Evolutionary conservation across 2,888 invertebrate genomes (phyloP).

Genomic region (Oxytorus armatus): DNA sequence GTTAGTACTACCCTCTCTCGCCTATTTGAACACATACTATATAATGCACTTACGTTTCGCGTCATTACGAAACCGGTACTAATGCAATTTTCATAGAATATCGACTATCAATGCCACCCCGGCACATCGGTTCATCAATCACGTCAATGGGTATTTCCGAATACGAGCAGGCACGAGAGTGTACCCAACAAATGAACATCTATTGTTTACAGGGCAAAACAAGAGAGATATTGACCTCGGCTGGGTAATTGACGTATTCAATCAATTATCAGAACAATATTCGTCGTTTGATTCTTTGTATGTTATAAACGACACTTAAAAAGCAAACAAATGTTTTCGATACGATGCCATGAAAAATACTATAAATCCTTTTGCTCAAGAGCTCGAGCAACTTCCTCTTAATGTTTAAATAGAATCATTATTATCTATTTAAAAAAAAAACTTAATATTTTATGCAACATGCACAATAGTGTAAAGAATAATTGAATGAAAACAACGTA

Average conservation of each 20-base stretch:
- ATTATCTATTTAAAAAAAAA: no score
- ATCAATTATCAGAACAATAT: not conserved
- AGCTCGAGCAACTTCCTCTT: no score
- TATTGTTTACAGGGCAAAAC: not conserved
- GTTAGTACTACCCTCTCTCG: slow-evolving; percentile 66
- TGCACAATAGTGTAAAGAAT: not conserved
- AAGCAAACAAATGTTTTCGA: no score
- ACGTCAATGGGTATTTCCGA: slow-evolving; percentile 51
- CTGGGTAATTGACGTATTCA: not conserved
- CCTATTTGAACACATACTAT: slow-evolving; percentile 45
- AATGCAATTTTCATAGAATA: slow-evolving; percentile 80
- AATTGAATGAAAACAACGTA: not conserved
- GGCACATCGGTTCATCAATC: slow-evolving; percentile 78
- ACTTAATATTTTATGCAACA: no score
- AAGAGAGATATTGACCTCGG: not conserved
- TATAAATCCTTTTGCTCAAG: no score
- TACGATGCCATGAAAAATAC: not conserved
- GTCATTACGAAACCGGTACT: slow-evolving; percentile 78
- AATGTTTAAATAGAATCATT: no score
- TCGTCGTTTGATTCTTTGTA: not conserved
- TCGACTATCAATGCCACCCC: slow-evolving; percentile 80
- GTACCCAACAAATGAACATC: not conserved
- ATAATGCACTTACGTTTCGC: slow-evolving; percentile 73
- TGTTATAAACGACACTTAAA: not conserved
- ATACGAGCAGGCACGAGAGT: not conserved